phyloP scores from a whole-genome alignment of 1,140 invertebrate species.

The Bilobella aurantiaca region DNA sequence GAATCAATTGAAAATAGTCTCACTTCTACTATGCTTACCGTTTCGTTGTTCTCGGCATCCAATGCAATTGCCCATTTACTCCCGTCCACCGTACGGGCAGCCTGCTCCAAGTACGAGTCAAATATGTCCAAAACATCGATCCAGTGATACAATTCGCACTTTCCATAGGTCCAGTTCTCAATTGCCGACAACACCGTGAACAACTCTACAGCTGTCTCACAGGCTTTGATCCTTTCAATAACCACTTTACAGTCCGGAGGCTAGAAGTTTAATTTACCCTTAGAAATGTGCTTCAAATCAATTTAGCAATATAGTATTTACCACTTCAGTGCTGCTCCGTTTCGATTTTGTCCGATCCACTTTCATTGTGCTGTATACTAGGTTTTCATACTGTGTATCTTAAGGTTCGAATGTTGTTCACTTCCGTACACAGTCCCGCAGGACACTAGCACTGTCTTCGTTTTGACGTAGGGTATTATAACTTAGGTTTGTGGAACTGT shows the following conservation, averaged over 20 bases:
- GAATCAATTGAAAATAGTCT: too few species aligned
- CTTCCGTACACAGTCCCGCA: too few species aligned
- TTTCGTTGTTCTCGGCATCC: constrained; percentile 54
- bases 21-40: constrained; percentile 1
- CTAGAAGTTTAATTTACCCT: constrained; percentile 39
- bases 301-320: constrained; percentile 39
- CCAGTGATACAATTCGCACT: constrained; percentile 86
- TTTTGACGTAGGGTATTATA: too few species aligned
- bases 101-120: constrained; percentile 68
- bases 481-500: too few species aligned
- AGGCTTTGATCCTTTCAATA: constrained; percentile 64
- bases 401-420: too few species aligned
- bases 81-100: constrained; percentile 52
- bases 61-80: constrained; percentile 68
- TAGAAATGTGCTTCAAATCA: background rate
- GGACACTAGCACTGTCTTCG: background rate
- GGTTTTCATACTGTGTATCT: background rate
- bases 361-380: constrained; percentile 54
- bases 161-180: constrained; percentile 78
- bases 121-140: constrained; percentile 74
- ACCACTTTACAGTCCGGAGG: constrained; percentile 70
- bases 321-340: constrained; percentile 78
- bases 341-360: constrained; percentile 74
- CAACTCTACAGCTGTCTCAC: constrained; percentile 56
- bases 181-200: constrained; percentile 61